phyloP scores from a whole-genome alignment of 2,113 vertebrate species.

The Ictidomys tridecemlineatus region DNA sequence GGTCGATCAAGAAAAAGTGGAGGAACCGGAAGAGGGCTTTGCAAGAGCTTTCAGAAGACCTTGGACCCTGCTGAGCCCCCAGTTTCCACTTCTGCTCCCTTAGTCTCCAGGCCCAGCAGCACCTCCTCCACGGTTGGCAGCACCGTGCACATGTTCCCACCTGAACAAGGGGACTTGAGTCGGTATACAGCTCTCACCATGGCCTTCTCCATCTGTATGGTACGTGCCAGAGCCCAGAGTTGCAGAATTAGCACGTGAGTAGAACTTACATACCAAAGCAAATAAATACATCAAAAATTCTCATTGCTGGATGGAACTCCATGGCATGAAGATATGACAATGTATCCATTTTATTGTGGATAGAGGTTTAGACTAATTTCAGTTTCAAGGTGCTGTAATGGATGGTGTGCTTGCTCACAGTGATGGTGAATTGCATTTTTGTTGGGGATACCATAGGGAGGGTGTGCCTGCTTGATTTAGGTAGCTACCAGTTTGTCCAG shows the following conservation, averaged over 20 bases:
- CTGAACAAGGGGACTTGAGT: not conserved
- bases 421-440: constrained; percentile 26
- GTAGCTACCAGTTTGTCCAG: not conserved
- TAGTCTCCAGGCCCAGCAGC: not conserved
- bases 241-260: not conserved
- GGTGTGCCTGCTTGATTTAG: not conserved
- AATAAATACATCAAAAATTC: not conserved
- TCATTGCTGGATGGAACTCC: not conserved
- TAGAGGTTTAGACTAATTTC: not conserved
- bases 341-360: not conserved
- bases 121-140: not conserved
- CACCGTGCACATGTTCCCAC: not conserved
- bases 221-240: not conserved
- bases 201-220: not conserved
- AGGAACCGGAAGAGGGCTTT: not conserved
- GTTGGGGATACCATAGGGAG: not conserved
- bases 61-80: not conserved
- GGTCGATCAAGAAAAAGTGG: not conserved
- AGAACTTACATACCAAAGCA: not conserved
- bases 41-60: not conserved
- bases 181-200: not conserved
- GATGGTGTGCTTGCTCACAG: not conserved
- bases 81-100: accelerated
- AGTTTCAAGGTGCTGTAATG: not conserved
- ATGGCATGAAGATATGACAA: not conserved